These are phyloP conservation scores for Unio pictorum DNA, from an alignment of 2,888 invertebrate genomes.

Conservation along the genomic window DNA sequence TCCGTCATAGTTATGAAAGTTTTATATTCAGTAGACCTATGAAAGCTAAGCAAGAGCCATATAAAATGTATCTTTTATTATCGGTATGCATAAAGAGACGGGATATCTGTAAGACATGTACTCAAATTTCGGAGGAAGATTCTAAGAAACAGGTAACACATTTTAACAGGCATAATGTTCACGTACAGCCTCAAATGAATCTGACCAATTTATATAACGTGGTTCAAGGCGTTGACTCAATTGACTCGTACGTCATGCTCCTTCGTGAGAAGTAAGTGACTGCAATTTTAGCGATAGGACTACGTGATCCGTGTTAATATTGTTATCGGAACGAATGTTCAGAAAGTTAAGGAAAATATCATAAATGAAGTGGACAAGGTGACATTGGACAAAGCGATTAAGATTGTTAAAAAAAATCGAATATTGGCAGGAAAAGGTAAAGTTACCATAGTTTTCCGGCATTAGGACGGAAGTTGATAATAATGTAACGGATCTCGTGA, in stretches of 20 bases:
- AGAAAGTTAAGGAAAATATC: constrained; percentile 14
- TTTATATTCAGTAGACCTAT: constrained; percentile 19
- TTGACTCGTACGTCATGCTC: constrained; percentile 12
- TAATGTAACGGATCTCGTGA: too few species aligned
- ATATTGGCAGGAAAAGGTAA: constrained; percentile 12
- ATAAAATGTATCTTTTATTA: constrained; percentile 9
- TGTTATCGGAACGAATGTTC: constrained; percentile 6
- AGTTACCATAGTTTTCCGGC: constrained; percentile 2
- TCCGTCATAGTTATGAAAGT: too few species aligned
- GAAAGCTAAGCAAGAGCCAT: constrained; percentile 10
- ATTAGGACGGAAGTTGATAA: too few species aligned
- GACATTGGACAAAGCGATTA: constrained; percentile 16
- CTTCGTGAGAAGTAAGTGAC: constrained; percentile 4
- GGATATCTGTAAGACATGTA: constrained; percentile 6
- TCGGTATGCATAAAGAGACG: constrained; percentile 17
- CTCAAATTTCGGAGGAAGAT: constrained; percentile 5
- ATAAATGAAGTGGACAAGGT: constrained; percentile 10
- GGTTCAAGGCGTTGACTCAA: too few species aligned
- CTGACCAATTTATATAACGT: constrained; percentile 16
- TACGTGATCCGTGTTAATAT: constrained; percentile 12
- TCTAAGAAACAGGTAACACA: constrained; percentile 7
- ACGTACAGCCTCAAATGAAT: constrained; percentile 18
- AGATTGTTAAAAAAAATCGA: constrained; percentile 11
- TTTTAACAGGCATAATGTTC: constrained; percentile 4
- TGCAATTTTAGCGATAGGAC: constrained; percentile 4